phyloP scores from a whole-genome alignment of 2,113 vertebrate genomes.

The Abramis brama region DNA sequence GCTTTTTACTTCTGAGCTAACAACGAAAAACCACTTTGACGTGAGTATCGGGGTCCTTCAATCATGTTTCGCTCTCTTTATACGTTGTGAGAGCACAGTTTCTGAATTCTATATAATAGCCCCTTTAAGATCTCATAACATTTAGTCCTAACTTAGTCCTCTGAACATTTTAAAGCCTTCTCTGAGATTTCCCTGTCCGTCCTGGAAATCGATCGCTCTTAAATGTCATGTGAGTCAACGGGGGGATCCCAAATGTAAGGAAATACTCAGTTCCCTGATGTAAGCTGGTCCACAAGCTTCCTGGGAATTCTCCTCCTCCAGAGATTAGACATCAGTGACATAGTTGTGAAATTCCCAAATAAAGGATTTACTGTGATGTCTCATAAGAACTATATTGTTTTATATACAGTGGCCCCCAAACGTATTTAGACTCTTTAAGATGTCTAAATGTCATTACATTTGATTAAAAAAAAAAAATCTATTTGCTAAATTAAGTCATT shows the following conservation, averaged over 20 bases:
- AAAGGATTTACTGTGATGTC: not conserved
- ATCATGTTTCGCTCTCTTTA: too few species aligned
- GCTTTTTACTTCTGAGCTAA: too few species aligned
- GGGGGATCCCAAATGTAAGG: constrained; percentile 52
- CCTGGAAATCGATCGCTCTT: not conserved
- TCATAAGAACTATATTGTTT: not conserved
- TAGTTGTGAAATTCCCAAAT: constrained; percentile 1
- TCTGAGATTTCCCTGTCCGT: not conserved
- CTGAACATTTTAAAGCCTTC: not conserved
- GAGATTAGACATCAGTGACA: not conserved
- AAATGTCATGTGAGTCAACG: not conserved
- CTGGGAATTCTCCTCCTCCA: not conserved
- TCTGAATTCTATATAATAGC: not conserved
- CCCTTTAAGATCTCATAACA: constrained; percentile 3
- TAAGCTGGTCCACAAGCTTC: not conserved
- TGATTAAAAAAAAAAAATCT: not conserved
- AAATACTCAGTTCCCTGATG: constrained; percentile 6
- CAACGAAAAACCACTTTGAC: too few species aligned
- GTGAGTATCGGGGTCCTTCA: too few species aligned
- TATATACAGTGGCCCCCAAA: not conserved
- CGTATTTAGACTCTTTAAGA: not conserved
- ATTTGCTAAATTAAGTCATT: not conserved
- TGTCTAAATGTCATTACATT: not conserved
- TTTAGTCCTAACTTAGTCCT: too few species aligned
- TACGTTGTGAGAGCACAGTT: too few species aligned